Evolutionary conservation across 2,797 vertebrate species (phyloP).

Genomic region (Xenops minutus): DNA sequence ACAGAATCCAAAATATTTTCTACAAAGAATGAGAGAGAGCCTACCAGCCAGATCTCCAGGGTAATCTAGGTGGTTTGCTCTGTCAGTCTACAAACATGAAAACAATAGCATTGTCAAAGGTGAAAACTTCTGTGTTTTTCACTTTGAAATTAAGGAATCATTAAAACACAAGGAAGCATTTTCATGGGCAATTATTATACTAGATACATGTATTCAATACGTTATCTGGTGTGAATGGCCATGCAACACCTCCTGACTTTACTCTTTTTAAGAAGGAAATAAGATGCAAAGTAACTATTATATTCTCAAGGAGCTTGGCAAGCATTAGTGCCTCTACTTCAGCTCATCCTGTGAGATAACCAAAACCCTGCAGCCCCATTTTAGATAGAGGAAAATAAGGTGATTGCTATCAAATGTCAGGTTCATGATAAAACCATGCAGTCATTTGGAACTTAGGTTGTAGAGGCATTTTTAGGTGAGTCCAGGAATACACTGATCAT

Average conservation of each 20-base stretch:
- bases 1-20: neutral
- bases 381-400: neutral
- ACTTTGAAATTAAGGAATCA: neutral
- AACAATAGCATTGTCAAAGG: neutral
- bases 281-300: conserved; percentile 47
- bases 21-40: neutral
- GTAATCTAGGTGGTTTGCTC: neutral
- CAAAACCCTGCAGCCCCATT: neutral
- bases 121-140: neutral
- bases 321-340: neutral
- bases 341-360: neutral
- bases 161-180: neutral
- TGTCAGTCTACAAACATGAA: neutral
- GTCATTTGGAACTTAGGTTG: neutral
- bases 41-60: neutral
- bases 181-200: neutral
- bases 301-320: neutral
- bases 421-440: neutral
- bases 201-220: neutral
- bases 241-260: neutral
- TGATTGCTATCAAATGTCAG: neutral
- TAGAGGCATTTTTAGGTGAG: neutral
- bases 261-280: neutral
- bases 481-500: neutral
- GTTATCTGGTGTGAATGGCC: conserved; percentile 44